Evolutionary conservation across 2,113 vertebrate genomes (phyloP).

Genomic region (Rostratula benghalensis): DNA sequence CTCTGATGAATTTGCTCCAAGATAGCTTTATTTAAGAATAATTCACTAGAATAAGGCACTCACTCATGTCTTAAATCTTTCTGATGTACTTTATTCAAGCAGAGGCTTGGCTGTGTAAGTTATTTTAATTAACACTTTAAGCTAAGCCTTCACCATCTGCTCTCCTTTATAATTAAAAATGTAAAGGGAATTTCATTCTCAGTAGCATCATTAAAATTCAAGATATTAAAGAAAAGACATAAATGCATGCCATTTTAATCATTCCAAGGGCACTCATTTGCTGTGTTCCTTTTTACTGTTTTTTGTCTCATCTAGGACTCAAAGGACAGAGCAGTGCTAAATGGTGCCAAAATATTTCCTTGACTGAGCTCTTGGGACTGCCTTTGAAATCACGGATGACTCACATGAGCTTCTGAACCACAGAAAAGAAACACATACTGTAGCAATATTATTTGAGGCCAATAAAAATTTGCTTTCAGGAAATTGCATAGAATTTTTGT

Average conservation of each 20-base stretch:
- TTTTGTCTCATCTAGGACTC: conserved; percentile 36
- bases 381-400: conserved; percentile 37
- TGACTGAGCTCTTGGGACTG: conserved; percentile 14
- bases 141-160: conserved; percentile 72
- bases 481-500: conserved; percentile 6
- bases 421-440: background rate
- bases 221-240: conserved; percentile 49
- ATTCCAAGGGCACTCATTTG: conserved; percentile 3
- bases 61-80: background rate
- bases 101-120: conserved; percentile 47
- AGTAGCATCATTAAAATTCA: conserved; percentile 67
- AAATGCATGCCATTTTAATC: conserved; percentile 19
- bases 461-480: conserved; percentile 32
- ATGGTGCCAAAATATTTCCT: conserved; percentile 36
- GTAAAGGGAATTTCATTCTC: conserved; percentile 49
- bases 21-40: background rate
- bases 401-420: conserved; percentile 29
- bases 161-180: conserved; percentile 72
- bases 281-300: conserved; percentile 15
- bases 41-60: background rate
- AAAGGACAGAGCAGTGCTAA: conserved; percentile 17
- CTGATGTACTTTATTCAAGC: conserved; percentile 40
- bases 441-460: background rate
- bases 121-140: conserved; percentile 77
- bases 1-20: conserved; percentile 3